Percentiles rank a stretch among this genome's conserved stretches.
phyloP scores from a whole-genome alignment of 2,797 vertebrate species.

The Gymnoscopelus braueri region DNA sequence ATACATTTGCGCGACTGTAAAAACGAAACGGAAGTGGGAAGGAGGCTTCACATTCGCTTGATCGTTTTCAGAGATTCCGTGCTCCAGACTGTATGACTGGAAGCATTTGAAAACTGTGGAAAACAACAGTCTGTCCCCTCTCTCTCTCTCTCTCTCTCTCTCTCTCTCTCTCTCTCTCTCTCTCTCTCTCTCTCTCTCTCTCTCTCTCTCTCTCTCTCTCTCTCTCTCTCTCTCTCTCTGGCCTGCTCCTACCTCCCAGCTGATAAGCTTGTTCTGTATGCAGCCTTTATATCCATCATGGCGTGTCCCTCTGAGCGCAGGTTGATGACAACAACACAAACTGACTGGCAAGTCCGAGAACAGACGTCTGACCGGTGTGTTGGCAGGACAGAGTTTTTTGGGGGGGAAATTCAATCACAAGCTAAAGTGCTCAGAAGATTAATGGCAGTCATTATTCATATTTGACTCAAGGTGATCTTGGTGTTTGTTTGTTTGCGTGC shows the following conservation, averaged over 20 bases:
- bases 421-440: conserved; percentile 53
- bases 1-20: too few relatives aligned
- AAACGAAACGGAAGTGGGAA: too few relatives aligned
- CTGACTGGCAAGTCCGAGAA: conserved; percentile 10
- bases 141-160: conserved; percentile 20
- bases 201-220: conserved; percentile 18
- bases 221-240: background rate
- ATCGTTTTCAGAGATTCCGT: too few relatives aligned
- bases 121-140: conserved; percentile 19
- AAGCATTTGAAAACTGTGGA: too few relatives aligned
- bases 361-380: conserved; percentile 23
- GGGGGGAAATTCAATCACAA: conserved; percentile 56
- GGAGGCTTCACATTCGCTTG: too few relatives aligned
- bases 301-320: background rate
- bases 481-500: conserved; percentile 17
- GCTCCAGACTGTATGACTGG: too few relatives aligned
- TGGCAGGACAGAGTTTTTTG: conserved; percentile 31
- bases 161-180: conserved; percentile 25
- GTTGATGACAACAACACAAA: conserved; percentile 4
- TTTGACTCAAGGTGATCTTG: conserved; percentile 39
- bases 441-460: conserved; percentile 60
- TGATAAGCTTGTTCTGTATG: background rate
- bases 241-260: background rate
- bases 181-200: conserved; percentile 14
- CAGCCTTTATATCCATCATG: background rate